Evolutionary conservation across 2,888 invertebrate species (phyloP).

Genomic region (Amorpha juglandis): DNA sequence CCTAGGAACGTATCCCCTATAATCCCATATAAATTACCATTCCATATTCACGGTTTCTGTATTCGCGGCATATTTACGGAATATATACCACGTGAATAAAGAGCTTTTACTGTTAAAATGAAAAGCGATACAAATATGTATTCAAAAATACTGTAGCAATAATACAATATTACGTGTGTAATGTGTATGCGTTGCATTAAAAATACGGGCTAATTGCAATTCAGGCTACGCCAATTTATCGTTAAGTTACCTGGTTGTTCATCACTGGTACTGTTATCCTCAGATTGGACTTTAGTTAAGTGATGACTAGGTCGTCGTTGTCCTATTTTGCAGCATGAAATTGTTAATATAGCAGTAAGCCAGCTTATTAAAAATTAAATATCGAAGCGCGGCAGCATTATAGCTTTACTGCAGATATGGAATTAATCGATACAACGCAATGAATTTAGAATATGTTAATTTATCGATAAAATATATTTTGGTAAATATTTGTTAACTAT

Average conservation of each 20-base stretch:
- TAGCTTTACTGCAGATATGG: constrained; percentile 9
- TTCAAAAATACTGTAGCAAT: constrained; percentile 12
- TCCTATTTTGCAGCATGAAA: constrained; percentile 53
- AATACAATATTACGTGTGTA: background rate
- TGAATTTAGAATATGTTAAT: background rate
- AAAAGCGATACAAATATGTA: background rate
- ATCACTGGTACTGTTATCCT: constrained; percentile 87
- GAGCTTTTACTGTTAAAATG: background rate
- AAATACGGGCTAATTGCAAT: background rate
- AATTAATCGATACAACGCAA: constrained; percentile 4
- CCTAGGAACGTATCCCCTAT: too few relatives aligned
- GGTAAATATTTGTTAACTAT: background rate
- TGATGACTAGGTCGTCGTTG: constrained; percentile 79
- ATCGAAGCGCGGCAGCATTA: background rate
- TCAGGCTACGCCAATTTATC: background rate
- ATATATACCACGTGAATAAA: too few relatives aligned
- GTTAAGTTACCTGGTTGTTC: constrained; percentile 71
- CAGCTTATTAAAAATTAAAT: constrained; percentile 30
- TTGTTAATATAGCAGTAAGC: constrained; percentile 33
- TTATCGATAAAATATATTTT: background rate
- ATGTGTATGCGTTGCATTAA: constrained; percentile 2
- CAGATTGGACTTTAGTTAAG: constrained; percentile 85
- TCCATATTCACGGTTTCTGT: too few relatives aligned
- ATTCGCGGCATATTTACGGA: too few relatives aligned
- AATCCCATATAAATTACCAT: too few relatives aligned